Conservation (phyloP, 2,113 vertebrate genomes). For the Hemiscyllium ocellatum region DNA sequence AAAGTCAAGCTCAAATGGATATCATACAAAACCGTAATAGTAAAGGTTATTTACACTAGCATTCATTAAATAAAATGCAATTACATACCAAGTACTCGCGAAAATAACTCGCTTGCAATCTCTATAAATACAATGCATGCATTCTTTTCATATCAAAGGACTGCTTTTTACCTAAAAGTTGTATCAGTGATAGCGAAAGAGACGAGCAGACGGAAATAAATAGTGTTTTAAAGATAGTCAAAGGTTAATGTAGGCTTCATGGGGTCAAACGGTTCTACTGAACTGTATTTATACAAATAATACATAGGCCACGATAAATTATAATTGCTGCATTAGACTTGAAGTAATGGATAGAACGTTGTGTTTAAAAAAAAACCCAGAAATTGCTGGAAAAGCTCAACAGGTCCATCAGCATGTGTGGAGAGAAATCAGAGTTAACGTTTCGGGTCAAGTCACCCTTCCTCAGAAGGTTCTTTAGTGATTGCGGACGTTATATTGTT, state of each 20-base stretch:
- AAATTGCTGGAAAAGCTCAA: too few species aligned
- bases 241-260: neutral
- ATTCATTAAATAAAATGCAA: neutral
- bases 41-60: neutral
- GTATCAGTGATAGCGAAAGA: neutral
- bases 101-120: neutral
- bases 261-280: neutral
- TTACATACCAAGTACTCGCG: neutral
- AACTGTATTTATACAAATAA: neutral
- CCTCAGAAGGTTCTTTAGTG: too few species aligned
- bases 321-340: neutral
- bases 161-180: neutral
- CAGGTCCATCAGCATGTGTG: too few species aligned
- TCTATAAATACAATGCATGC: neutral
- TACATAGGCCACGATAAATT: neutral
- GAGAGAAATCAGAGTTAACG: too few species aligned
- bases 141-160: neutral
- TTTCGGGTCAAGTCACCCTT: too few species aligned
- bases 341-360: neutral
- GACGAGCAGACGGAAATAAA: neutral
- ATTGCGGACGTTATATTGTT: neutral
- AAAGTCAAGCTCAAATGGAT: neutral
- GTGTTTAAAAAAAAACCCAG: neutral
- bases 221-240: neutral
- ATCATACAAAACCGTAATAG: neutral